Conservation (phyloP, 2,888 invertebrate species). For the Ethmia dodecea region DNA sequence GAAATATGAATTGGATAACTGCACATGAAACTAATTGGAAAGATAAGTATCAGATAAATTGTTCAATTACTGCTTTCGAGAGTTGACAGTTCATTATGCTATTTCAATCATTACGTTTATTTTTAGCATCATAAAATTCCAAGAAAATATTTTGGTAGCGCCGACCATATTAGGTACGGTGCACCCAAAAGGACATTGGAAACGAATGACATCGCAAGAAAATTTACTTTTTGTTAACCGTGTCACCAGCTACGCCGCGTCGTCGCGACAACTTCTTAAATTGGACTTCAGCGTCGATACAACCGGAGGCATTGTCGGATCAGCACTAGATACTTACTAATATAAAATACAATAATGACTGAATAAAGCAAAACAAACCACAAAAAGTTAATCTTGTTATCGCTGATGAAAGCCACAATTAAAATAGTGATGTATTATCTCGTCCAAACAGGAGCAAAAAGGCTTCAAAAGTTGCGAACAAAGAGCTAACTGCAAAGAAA, state of each 20-base stretch:
- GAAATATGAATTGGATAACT: too few species aligned
- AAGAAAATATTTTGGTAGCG: conserved; percentile 11
- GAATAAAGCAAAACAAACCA: not conserved
- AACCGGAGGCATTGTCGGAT: conserved; percentile 33
- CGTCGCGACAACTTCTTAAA: conserved; percentile 42
- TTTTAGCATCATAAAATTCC: conserved; percentile 5
- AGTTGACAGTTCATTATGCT: conserved; percentile 46
- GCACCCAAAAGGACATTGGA: conserved; percentile 33
- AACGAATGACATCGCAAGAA: conserved; percentile 28
- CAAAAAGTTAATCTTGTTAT: conserved; percentile 7
- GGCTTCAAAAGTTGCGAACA: conserved; percentile 32
- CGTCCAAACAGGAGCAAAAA: conserved; percentile 18
- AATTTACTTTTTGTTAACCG: conserved; percentile 38
- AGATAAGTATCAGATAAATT: conserved; percentile 53
- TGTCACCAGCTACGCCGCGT: conserved; percentile 40
- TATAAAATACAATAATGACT: conserved; percentile 19
- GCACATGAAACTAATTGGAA: conserved; percentile 41
- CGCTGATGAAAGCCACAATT: conserved; percentile 15
- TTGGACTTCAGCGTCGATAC: conserved; percentile 36
- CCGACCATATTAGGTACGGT: conserved; percentile 27
- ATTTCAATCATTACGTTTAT: conserved; percentile 21
- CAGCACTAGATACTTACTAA: conserved; percentile 34
- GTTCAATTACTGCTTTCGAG: conserved; percentile 46
- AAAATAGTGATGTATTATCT: conserved; percentile 13
- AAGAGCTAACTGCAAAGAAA: conserved; percentile 46